Percentiles rank a stretch among this genome's conserved stretches.
These are phyloP conservation scores for Colletes latitarsis DNA, from an alignment of 1,140 invertebrate genomes.

Conservation along the genomic window DNA sequence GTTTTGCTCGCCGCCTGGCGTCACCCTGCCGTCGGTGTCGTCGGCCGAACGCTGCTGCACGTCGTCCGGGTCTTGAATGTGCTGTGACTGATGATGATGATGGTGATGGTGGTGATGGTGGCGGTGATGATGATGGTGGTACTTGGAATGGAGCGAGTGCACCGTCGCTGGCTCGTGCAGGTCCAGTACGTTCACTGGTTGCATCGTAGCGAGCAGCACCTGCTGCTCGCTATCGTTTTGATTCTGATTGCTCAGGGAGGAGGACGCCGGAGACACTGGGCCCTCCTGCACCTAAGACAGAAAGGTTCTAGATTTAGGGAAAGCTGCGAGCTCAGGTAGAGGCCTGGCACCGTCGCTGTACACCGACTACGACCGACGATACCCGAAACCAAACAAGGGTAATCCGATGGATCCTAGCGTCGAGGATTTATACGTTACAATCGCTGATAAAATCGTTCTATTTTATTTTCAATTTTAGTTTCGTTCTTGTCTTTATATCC, in stretches of 20 bases:
- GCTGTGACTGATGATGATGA: conserved; percentile 71
- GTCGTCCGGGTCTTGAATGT: conserved; percentile 63
- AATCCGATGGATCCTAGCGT: too few species aligned
- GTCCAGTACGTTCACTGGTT: conserved; percentile 85
- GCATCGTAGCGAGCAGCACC: conserved; percentile 89
- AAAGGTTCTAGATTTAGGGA: not conserved
- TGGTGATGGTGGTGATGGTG: conserved; percentile 73
- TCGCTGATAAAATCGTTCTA: too few species aligned
- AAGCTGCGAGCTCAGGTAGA: too few species aligned
- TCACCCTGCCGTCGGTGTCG: conserved; percentile 83
- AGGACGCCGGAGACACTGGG: conserved; percentile 78
- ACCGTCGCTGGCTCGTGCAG: conserved; percentile 83
- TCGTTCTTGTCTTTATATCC: too few species aligned
- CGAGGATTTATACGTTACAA: too few species aligned
- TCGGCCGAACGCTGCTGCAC: conserved; percentile 60
- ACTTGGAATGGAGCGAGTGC: conserved; percentile 82
- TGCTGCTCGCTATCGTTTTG: conserved; percentile 81
- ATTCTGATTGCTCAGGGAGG: conserved; percentile 78
- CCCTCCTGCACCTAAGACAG: conserved; percentile 73
- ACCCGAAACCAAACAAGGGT: too few species aligned
- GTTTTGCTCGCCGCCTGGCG: conserved; percentile 76
- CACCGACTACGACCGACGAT: too few species aligned
- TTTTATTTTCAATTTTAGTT: too few species aligned
- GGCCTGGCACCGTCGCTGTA: too few species aligned
- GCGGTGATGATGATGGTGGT: conserved; percentile 79